Percentiles rank a stretch among this genome's conserved stretches.
Evolutionary conservation across 2,113 vertebrate genomes (phyloP).

Genomic region (Centropus unirufus): DNA sequence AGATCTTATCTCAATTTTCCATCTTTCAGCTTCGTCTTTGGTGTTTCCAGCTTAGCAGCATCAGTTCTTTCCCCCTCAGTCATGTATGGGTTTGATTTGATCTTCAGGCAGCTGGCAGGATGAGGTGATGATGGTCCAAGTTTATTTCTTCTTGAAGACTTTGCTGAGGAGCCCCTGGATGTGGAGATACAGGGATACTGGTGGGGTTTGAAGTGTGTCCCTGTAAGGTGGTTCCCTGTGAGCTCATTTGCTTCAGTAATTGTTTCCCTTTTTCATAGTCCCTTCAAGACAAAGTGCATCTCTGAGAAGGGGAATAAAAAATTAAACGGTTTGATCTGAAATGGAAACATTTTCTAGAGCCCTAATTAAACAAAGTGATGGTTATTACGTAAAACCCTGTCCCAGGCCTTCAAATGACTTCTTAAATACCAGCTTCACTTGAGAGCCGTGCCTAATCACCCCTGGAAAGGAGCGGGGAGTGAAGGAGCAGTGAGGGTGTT

Average conservation of each 20-base stretch:
- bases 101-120: not conserved
- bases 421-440: not conserved
- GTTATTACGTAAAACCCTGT: not conserved
- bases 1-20: too few species aligned
- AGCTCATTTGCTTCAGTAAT: not conserved
- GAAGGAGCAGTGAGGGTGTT: not conserved
- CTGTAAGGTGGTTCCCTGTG: not conserved
- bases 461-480: not conserved
- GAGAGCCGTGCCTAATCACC: not conserved
- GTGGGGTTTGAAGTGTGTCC: not conserved
- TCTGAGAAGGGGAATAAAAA: not conserved
- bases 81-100: not conserved
- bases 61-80: not conserved
- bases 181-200: not conserved
- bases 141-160: not conserved
- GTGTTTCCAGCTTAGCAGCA: not conserved
- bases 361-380: not conserved
- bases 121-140: not conserved
- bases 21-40: too few species aligned
- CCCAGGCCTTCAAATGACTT: constrained; percentile 2
- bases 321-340: not conserved
- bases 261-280: not conserved
- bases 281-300: not conserved
- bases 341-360: not conserved
- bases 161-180: not conserved